These are phyloP conservation scores for Diplazon laetatorius DNA, from an alignment of 2,888 invertebrate species.

Conservation along the genomic window DNA sequence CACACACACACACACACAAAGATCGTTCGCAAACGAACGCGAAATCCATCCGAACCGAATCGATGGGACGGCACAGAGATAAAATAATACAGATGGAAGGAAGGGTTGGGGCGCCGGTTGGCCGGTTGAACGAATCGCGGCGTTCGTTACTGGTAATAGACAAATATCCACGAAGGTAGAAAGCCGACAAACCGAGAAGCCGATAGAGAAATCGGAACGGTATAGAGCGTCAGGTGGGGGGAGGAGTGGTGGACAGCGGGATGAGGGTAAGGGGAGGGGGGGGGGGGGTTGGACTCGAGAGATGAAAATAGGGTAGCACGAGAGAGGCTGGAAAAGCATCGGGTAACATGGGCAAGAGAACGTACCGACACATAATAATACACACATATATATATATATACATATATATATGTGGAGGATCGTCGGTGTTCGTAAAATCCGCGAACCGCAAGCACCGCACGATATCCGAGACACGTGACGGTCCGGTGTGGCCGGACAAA, in stretches of 20 bases:
- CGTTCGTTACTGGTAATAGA: conserved; percentile 53
- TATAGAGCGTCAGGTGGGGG: conserved; percentile 40
- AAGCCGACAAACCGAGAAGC: conserved; percentile 26
- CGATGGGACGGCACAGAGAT: conserved; percentile 40
- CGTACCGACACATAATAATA: conserved; percentile 70
- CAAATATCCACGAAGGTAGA: conserved; percentile 60
- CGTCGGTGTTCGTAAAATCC: conserved; percentile 78
- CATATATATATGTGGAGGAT: no score
- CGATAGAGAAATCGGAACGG: conserved; percentile 42
- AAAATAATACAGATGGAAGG: conserved; percentile 40
- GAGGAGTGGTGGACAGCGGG: no score
- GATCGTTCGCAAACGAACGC: conserved; percentile 35
- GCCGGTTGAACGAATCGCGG: conserved; percentile 32
- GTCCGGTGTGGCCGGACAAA: conserved; percentile 75
- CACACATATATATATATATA: conserved; percentile 71
- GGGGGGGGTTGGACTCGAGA: no score
- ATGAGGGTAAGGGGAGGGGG: conserved; percentile 46
- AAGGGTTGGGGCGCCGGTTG: conserved; percentile 23
- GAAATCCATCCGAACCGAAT: conserved; percentile 41
- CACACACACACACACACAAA: conserved; percentile 40
- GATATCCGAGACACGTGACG: conserved; percentile 80
- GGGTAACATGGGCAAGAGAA: conserved; percentile 58
- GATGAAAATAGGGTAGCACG: conserved; percentile 54
- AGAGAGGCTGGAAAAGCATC: conserved; percentile 33
- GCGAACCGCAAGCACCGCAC: conserved; percentile 78